phyloP scores from a whole-genome alignment of 2,888 invertebrate genomes.

The Eurytoma californica region DNA sequence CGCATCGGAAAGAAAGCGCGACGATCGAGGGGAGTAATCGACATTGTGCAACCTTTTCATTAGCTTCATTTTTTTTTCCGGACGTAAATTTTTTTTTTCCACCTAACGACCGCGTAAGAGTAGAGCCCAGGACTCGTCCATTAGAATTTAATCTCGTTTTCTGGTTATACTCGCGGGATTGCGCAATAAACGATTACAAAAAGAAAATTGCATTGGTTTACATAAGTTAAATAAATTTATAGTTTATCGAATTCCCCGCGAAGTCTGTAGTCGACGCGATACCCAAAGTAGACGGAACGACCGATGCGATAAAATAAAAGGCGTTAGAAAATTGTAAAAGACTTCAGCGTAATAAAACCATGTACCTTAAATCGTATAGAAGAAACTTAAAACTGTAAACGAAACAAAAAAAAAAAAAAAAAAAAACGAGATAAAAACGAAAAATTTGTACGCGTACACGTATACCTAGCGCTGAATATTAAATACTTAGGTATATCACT shows the following conservation, averaged over 20 bases:
- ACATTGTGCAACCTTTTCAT: not conserved
- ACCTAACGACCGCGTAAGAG: too few species aligned
- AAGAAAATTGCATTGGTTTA: too few species aligned
- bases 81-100: too few species aligned
- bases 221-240: too few species aligned
- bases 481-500: conserved; percentile 70
- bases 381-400: not conserved
- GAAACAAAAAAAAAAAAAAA: not conserved
- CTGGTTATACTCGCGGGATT: too few species aligned
- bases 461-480: conserved; percentile 65
- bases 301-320: not conserved
- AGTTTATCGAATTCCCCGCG: too few species aligned
- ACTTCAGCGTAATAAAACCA: not conserved
- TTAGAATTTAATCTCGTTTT: too few species aligned
- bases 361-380: not conserved
- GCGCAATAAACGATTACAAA: not conserved
- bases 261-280: too few species aligned
- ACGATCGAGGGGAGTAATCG: not conserved
- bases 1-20: not conserved
- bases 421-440: conserved; percentile 50
- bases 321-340: not conserved
- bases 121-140: too few species aligned
- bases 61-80: too few species aligned
- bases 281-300: too few species aligned
- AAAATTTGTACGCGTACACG: conserved; percentile 35